Percentiles rank a stretch among this genome's conserved stretches.
phyloP scores from a whole-genome alignment of 2,888 invertebrate genomes.

The Metalampra italica region DNA sequence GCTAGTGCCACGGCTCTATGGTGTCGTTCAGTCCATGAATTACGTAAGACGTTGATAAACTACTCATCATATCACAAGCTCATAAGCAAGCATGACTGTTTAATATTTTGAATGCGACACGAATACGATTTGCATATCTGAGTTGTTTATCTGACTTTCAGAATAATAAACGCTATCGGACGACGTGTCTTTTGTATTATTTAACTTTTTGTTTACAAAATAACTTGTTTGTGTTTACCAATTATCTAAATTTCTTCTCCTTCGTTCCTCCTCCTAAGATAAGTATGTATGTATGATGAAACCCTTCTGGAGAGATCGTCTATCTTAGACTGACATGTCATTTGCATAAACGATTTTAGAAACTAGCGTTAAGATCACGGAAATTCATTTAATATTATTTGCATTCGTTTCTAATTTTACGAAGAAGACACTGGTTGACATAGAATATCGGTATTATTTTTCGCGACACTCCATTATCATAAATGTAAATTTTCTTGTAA shows the following conservation, averaged over 20 bases:
- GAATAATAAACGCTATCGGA: not conserved
- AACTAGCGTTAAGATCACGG: too few relatives aligned
- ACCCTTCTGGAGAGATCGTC: too few relatives aligned
- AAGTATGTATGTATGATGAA: too few relatives aligned
- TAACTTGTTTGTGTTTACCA: too few relatives aligned
- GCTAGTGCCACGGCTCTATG: too few relatives aligned
- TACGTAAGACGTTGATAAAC: not conserved
- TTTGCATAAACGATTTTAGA: too few relatives aligned
- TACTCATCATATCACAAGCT: not conserved
- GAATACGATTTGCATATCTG: not conserved
- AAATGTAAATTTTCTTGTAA: constrained; percentile 9
- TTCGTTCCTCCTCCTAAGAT: too few relatives aligned
- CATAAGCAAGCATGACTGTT: not conserved
- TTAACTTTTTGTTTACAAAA: not conserved
- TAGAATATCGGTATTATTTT: not conserved
- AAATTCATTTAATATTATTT: too few relatives aligned
- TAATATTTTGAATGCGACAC: not conserved
- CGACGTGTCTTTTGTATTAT: not conserved
- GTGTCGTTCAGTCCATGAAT: too few relatives aligned
- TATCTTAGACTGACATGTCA: too few relatives aligned
- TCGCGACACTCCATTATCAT: not conserved
- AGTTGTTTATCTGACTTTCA: not conserved
- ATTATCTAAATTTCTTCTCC: too few relatives aligned
- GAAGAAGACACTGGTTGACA: constrained; percentile 7
- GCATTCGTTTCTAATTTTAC: not conserved